Evolutionary conservation across 2,113 vertebrate species (phyloP).

Genomic region (Percopsis transmontana): DNA sequence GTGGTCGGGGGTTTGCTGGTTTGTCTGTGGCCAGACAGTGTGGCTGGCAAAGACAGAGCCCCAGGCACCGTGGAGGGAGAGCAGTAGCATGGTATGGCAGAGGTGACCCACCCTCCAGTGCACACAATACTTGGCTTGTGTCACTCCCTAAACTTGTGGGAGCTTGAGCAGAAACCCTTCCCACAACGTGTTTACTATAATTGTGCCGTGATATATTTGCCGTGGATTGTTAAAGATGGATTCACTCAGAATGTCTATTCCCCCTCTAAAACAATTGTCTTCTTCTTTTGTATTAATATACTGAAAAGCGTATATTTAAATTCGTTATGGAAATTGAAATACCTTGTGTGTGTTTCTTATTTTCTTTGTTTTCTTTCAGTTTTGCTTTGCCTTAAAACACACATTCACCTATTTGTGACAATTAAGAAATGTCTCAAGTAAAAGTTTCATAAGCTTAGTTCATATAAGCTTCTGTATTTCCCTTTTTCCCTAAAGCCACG

Average conservation of each 20-base stretch:
- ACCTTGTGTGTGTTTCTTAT: conserved; percentile 28
- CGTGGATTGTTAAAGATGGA: conserved; percentile 32
- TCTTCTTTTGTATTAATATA: conserved; percentile 29
- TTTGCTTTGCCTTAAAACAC: neutral
- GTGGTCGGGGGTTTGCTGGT: conserved; percentile 37
- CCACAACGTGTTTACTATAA: conserved; percentile 25
- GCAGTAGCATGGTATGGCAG: conserved; percentile 11
- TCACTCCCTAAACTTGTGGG: conserved; percentile 34
- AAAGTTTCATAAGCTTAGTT: neutral
- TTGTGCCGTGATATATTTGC: conserved; percentile 17
- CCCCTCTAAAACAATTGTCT: conserved; percentile 35
- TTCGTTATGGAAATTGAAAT: conserved; percentile 18
- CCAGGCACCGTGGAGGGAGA: conserved; percentile 10
- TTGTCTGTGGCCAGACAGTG: conserved; percentile 52
- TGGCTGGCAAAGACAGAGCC: conserved; percentile 31
- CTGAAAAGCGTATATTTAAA: conserved; percentile 28
- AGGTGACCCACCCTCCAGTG: conserved; percentile 15
- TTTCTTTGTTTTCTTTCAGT: conserved; percentile 10
- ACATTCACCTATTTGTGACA: too few species aligned
- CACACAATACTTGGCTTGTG: conserved; percentile 28
- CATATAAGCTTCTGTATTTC: neutral
- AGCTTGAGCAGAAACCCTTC: neutral
- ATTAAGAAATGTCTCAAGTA: too few species aligned
- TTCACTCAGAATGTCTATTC: conserved; percentile 17
- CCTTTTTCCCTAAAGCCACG: neutral